phyloP scores from a whole-genome alignment of 2,797 vertebrate species.

The Heterohyrax brucei region DNA sequence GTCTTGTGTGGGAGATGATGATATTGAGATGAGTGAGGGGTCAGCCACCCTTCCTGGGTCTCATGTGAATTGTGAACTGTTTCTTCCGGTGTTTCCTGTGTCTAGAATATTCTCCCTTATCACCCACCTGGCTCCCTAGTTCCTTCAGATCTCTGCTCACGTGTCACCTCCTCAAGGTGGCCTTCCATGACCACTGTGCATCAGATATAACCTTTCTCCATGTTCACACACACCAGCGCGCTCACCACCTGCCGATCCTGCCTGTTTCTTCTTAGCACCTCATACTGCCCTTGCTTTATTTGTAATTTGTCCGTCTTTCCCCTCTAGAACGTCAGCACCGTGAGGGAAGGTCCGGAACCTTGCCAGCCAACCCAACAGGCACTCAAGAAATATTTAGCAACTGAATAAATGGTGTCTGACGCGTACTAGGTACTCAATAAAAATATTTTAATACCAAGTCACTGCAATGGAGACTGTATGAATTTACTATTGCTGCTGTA shows the following conservation, averaged over 20 bases:
- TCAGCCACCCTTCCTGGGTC: neutral
- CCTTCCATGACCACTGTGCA: neutral
- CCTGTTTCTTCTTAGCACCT: neutral
- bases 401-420: neutral
- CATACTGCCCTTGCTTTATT: neutral
- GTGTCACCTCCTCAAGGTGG: neutral
- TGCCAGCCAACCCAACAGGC: neutral
- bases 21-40: neutral
- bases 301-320: neutral
- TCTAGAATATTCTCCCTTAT: neutral
- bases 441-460: neutral
- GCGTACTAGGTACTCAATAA: neutral
- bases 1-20: neutral
- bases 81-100: neutral
- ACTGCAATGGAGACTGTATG: neutral
- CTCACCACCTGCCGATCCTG: neutral
- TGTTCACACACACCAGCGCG: neutral
- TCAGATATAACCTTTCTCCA: neutral
- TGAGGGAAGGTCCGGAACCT: neutral
- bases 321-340: no score
- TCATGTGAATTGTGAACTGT: neutral
- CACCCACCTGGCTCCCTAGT: neutral
- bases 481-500: neutral
- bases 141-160: neutral
- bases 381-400: neutral